A percentile compares a stretch with the other conserved stretches of the same genome.
phyloP scores from a whole-genome alignment of 2,797 vertebrate genomes.

The Hephaestus fuliginosus region DNA sequence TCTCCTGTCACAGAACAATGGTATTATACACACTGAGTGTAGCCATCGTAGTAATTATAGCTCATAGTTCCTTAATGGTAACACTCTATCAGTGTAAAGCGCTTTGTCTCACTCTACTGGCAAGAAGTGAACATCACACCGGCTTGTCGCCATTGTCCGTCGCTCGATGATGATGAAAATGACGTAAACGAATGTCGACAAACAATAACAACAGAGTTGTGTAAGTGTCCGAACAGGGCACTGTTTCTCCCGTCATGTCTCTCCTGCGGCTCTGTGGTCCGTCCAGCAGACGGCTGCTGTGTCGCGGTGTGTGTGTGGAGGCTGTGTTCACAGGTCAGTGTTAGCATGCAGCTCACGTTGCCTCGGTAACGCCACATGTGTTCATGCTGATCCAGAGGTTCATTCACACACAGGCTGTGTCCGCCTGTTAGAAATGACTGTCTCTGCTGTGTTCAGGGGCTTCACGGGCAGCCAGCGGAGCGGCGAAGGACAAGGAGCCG shows the following conservation, averaged over 20 bases:
- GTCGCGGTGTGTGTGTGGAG: slow-evolving; percentile 18
- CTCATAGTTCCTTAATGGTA: too few relatives aligned
- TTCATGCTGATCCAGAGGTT: too few relatives aligned
- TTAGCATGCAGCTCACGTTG: too few relatives aligned
- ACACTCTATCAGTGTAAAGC: too few relatives aligned
- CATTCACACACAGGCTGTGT: neutral
- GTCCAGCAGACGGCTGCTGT: slow-evolving; percentile 29
- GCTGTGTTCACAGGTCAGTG: slow-evolving; percentile 66
- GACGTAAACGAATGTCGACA: slow-evolving; percentile 49
- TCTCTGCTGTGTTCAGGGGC: slow-evolving; percentile 55
- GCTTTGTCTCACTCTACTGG: slow-evolving; percentile 44
- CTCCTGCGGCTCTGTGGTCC: slow-evolving; percentile 34
- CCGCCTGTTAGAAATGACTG: neutral
- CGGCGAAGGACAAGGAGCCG: slow-evolving; percentile 73
- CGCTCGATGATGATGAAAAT: slow-evolving; percentile 53
- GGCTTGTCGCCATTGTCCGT: neutral
- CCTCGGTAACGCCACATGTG: fast-evolving
- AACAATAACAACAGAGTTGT: slow-evolving; percentile 32
- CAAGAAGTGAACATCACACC: fast-evolving
- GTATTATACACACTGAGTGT: too few relatives aligned
- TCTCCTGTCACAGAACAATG: too few relatives aligned
- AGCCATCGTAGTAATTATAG: too few relatives aligned
- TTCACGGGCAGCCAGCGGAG: slow-evolving; percentile 76
- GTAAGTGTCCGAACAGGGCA: neutral
- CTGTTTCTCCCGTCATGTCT: slow-evolving; percentile 60